Base-by-base conservation (phyloP, 2,797 vertebrate genomes). In the Phataginus tetradactyla region DNA sequence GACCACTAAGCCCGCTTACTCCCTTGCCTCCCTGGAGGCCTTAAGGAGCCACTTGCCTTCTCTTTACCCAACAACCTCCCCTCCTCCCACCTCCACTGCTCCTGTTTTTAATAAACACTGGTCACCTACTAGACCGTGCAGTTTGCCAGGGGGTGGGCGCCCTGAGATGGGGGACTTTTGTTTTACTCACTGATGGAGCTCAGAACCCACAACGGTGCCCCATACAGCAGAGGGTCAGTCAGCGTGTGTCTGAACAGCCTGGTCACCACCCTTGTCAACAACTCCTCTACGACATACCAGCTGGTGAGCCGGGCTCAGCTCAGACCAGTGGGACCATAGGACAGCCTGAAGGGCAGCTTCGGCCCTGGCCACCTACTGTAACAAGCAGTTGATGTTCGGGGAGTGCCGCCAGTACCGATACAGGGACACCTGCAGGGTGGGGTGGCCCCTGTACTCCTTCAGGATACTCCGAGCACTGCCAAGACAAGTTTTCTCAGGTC, bases 321-420 rank as follows among this genome's bases (percentile, higher is more conserved):
- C 9, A 11, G 68, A 21, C 49, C 55, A 12, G 0, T 0, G 49
- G 59, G n/a, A 17, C 32, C 1, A 6, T 2, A 0, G 6, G 37
- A 13, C 15, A 0, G 14, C 1, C 5, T 0, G 3, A 15, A 1
- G 25, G 5, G 59, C 69, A 0, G n/a, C 20, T 20, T 25, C 12
- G 0, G 10, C 4, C 17, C 51, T 0, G 0, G 0, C 1, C 53
- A 98, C 98, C 98, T 93, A 99, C 98, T 97, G 98, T 4, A 99
- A 69, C 83, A 98, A 2, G 93, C 98, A 98, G 95, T 11, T 98
- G 74, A 99, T 42, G 0, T 8, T 9, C 0, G 98, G 98, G 0
- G 98, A 98, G 96, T 99, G 98, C 66, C 96, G 98, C 98, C 98
- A 99, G 96, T 91, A 96, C 68, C 80, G 97, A 32, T 98, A 98